Evolutionary conservation across 2,797 vertebrate genomes (phyloP), one percentile per base, ranked within the genome.

Genomic region (Echeneis naucrates): DNA sequence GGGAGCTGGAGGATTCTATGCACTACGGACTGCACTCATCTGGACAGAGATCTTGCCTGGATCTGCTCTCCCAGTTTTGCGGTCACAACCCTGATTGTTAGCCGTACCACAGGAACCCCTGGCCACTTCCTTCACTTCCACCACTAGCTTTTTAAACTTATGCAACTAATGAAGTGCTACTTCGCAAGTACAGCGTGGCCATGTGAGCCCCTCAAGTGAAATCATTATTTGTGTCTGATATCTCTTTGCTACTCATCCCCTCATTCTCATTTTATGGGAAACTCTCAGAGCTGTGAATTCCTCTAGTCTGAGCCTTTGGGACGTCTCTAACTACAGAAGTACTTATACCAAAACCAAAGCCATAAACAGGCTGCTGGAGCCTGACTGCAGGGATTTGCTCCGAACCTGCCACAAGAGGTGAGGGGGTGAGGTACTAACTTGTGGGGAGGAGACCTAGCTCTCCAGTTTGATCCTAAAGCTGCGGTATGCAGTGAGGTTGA

Each of bases 381-480:
- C 21, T 23, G 4, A 6, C 33, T 70, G 27, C 56, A 69, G 45
- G 19, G 38, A 75, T 64, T 73, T 63, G 10, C 26, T 40, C 24
- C 35, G 14, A 42, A 58, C 58, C 23, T 47, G 37, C 33, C 44
- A 57, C 24, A 13, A 37, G 8, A 26, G 68, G 37, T 35, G 48
- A 50, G 16, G 23, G 14, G 19, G 30, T 74, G 9, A 1, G 40
- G 8, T 37, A n/a, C 24, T 38, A 24, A 74, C 50, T 35, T 17
- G 23, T 13, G 30, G 2, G 12, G 27, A 67, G 59, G 38, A 63
- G 23, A 30, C 26, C 38, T 19, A 23, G 51, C 32, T 54, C 47
- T 59, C 27, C 32, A 47, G 35, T 24, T 61, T 13, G n/a, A 65
- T 61, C 58, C 57, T 17, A 33, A 54, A 61, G 58, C 57, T 68